Base-by-base conservation (phyloP, 2,113 vertebrate species). In the Ascaphus truei region DNA sequence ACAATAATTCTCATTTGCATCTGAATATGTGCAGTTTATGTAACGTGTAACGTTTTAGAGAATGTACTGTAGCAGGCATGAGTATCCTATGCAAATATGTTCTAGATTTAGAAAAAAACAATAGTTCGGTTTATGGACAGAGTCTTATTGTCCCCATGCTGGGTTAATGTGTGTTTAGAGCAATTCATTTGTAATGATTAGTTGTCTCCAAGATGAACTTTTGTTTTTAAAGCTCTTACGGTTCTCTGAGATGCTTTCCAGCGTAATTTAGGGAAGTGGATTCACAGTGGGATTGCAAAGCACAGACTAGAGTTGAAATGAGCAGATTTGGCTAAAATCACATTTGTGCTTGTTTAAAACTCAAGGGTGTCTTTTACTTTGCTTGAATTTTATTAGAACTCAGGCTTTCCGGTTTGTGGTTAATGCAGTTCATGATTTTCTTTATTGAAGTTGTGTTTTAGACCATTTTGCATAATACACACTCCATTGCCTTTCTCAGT, bases 261-360 rank as follows among this genome's bases (percentile, higher is more conserved):
- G 18, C 22, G 25, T 60, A 51, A 69, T 69, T 51, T 69, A 69
- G 56, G 56, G 23, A 43, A 51, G 41, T 9, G 30, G 27, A 58
- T 34, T 58, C 39, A 26, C 65, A 68, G 56, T 39, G 56, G 66
- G 56, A 69, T 29, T 60, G 45, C 23, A 41, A 20, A 52, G 45
- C 5, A 15, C 31, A 20, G 31, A 22, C 23, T 31, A 47, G 31
- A 52, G 43, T 31, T 61, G 61, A 71, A 71, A 61, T 61, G 56
- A 71, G 45, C 67, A 61, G 57, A 55, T 61, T 68, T 60, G 57
- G 67, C 34, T 61, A 71, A 61, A 61, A 71, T 71, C 67, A 52
- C 67, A 52, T 71, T 51, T 71, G 67, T 60, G 57, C 47, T 71
- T 52, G 56, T 23, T 68, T 60, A 61, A 52, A 61, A 71, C 67